A percentile compares a stretch with the other conserved stretches of the same genome.
Evolutionary conservation across 2,113 vertebrate species (phyloP).

Genomic region (Menidia beryllina): DNA sequence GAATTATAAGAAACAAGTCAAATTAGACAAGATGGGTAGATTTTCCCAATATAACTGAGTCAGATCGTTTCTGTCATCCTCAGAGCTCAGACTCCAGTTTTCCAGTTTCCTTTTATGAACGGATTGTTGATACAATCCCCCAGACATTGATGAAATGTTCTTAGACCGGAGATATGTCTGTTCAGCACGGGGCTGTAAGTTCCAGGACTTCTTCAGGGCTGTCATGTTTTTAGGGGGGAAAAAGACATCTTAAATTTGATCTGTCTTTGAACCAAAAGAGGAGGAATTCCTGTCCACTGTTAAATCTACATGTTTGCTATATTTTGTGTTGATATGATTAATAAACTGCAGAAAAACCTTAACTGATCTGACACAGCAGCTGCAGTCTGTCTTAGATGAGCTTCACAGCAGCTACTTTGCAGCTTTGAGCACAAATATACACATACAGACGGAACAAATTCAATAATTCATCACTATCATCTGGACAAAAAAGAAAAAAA

Average conservation of each 20-base stretch:
- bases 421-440: too few species aligned
- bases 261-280: neutral
- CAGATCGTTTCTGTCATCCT: conserved; percentile 20
- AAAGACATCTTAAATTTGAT: neutral
- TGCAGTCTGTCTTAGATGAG: neutral
- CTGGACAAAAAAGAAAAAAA: conserved; percentile 9
- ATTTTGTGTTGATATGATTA: conserved; percentile 10
- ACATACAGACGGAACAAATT: conserved; percentile 1
- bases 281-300: neutral
- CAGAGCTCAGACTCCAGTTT: conserved; percentile 73
- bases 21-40: neutral
- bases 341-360: neutral
- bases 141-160: conserved; percentile 48
- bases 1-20: neutral
- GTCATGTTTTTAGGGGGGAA: neutral
- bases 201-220: neutral
- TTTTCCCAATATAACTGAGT: conserved; percentile 5
- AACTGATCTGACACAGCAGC: neutral
- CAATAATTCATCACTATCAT: neutral
- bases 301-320: neutral
- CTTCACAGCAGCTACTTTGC: conserved; percentile 3
- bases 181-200: conserved; percentile 1
- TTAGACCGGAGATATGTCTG: neutral
- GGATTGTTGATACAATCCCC: conserved; percentile 71
- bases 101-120: conserved; percentile 69